Evolutionary conservation across 2,113 vertebrate genomes (phyloP).

Genomic region (Columba livia): DNA sequence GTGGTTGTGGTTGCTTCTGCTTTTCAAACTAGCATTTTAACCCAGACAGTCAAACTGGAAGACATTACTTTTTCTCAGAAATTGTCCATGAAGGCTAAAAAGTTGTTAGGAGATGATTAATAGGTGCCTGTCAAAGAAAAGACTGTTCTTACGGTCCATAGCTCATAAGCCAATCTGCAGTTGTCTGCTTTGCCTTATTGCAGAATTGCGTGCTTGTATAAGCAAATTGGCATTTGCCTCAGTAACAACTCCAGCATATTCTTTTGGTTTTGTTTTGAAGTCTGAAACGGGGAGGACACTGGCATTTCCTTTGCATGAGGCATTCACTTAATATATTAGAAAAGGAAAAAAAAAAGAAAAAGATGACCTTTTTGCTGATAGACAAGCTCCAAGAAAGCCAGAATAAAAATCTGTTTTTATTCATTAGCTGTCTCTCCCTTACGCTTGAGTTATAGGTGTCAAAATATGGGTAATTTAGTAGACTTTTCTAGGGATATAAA

Average conservation of each 20-base stretch:
- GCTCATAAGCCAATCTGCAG: neutral
- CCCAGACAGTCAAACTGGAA: neutral
- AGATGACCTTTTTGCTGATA: neutral
- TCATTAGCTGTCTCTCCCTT: neutral
- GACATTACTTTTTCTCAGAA: neutral
- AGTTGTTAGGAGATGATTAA: neutral
- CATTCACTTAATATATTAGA: neutral
- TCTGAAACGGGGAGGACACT: neutral
- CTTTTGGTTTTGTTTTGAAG: neutral
- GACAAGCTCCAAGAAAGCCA: neutral
- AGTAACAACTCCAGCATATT: neutral
- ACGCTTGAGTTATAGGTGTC: conserved; percentile 9
- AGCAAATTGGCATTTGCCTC: neutral
- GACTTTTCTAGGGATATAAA: neutral
- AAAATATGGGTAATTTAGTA: conserved; percentile 1
- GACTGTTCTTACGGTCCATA: neutral
- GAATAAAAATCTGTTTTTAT: conserved; percentile 8
- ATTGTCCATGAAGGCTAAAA: neutral
- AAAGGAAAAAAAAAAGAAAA: neutral
- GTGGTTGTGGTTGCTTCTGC: neutral
- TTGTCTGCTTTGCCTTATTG: neutral
- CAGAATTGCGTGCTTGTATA: neutral
- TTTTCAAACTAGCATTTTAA: neutral
- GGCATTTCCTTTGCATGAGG: neutral
- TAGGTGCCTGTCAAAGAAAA: neutral